Base-by-base conservation (phyloP, 2,888 invertebrate species). In the Ypsolopha scabrella region DNA sequence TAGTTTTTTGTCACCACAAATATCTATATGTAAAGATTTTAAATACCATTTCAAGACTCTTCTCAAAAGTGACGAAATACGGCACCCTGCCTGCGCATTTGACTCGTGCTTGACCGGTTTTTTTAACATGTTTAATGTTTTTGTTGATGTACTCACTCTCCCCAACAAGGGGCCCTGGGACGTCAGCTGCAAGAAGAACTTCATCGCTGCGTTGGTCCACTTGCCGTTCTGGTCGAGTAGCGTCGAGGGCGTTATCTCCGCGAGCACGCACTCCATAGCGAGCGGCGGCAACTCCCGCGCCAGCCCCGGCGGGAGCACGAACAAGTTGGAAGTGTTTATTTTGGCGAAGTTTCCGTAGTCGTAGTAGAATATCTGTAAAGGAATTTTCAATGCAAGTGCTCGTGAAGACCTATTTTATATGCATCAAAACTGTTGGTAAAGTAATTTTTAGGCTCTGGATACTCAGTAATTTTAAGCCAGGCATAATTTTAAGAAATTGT, bases 261-360 rank as follows among this genome's bases (percentile, higher is more conserved):
- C 88, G 57, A 96, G 80, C 43, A 87, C 81, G 66, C 94, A 95
- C 69, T 93, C 91, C 61, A 94, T 87, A 11, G 93, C 92, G 33
- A 91, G 75, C 41, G 92, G 90, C 36, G 91, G 89, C 44, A 80
- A 60, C 2, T 60, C 50, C 0, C 67, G 46, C 55, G 71, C 61
- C 55, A 52, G 57, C 56, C 69, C 69, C 3, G 6, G 11, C 2
- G 80, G 76, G 51, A 88, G 61, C 1, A 74, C 65, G 50, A 85
- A 87, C 41, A 92, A 58, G 53, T 86, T 82, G 48, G 75, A 63
- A 50, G 68, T 58, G 50, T 69, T 64, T 37, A 92, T 75, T 43
- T 78, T 73, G 0, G 76, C 87, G 13, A 70, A 79, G 60, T 90
- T 90, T 11, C 97, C 97, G 71, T 89, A 93, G 79, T 97, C 97